A percentile compares a stretch with the other conserved stretches of the same genome.
Conservation (phyloP, 2,888 invertebrate genomes). For the Pardosa pseudoannulata region DNA sequence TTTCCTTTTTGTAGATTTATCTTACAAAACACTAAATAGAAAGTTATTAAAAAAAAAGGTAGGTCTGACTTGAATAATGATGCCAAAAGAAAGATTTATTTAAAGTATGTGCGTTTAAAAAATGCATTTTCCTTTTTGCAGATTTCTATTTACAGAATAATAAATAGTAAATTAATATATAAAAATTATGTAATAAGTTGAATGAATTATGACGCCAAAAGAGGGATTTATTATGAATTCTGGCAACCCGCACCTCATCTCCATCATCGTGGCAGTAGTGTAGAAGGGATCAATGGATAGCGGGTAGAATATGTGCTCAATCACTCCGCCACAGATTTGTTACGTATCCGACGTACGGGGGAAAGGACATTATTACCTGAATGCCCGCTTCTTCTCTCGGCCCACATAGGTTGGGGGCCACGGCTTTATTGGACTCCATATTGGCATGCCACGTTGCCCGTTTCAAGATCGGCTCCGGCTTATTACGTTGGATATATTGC, state of each 20-base stretch:
- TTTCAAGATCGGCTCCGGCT: conserved; percentile 58
- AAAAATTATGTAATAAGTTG: too few relatives aligned
- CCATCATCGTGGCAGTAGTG: conserved; percentile 70
- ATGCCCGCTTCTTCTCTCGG: conserved; percentile 40
- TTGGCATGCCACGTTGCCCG: conserved; percentile 61
- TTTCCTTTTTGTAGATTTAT: too few relatives aligned
- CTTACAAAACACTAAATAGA: too few relatives aligned
- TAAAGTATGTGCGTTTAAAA: too few relatives aligned
- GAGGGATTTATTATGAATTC: not conserved
- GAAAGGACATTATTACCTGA: conserved; percentile 59
- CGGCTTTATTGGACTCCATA: conserved; percentile 38
- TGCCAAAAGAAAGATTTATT: too few relatives aligned
- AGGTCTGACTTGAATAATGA: too few relatives aligned
- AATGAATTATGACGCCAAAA: too few relatives aligned
- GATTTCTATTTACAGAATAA: too few relatives aligned
- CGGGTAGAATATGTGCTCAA: conserved; percentile 72
- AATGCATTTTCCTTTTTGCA: too few relatives aligned
- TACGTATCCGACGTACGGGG: conserved; percentile 48
- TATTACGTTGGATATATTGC: conserved; percentile 57
- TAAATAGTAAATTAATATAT: too few relatives aligned
- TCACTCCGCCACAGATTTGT: conserved; percentile 72
- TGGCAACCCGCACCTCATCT: conserved; percentile 34
- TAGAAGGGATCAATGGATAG: conserved; percentile 72
- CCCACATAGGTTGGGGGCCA: conserved; percentile 65
- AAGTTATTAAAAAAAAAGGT: too few relatives aligned